These are phyloP conservation scores for Genyomyrus donnyi DNA, from an alignment of 2,113 vertebrate species.

Conservation along the genomic window DNA sequence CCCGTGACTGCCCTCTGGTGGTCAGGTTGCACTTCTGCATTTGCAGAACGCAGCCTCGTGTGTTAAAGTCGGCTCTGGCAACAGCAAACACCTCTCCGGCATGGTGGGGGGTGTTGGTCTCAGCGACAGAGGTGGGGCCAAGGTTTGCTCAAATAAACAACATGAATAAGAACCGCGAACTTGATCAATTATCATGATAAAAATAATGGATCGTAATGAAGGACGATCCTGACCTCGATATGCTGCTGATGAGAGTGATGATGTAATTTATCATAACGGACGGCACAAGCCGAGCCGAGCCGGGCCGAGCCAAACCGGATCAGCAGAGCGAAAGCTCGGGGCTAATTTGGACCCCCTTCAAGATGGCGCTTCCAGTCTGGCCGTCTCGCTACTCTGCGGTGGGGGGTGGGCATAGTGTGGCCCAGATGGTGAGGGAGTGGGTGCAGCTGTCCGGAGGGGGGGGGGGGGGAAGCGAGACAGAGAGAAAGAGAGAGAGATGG, in stretches of 20 bases:
- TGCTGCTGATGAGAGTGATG: neutral
- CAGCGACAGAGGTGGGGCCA: neutral
- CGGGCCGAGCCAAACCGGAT: neutral
- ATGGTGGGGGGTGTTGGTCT: neutral
- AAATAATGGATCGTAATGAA: neutral
- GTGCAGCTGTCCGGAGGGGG: neutral
- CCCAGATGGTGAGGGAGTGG: slow-evolving; percentile 18
- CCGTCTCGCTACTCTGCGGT: neutral
- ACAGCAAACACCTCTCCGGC: neutral
- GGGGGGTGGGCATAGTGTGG: neutral
- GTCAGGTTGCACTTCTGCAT: neutral
- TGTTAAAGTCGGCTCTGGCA: neutral
- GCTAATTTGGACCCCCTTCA: neutral
- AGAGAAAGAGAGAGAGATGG: neutral
- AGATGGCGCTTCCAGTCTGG: neutral
- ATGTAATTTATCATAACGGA: neutral
- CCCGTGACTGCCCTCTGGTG: neutral
- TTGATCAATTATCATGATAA: neutral
- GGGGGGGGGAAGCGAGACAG: neutral
- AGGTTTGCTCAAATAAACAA: neutral
- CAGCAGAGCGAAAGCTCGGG: neutral
- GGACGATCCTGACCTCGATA: neutral
- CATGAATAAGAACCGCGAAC: neutral
- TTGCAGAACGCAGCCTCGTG: neutral
- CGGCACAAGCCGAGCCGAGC: neutral